Base-by-base conservation (phyloP, 2,888 invertebrate genomes). In the Agrypnus murinus region DNA sequence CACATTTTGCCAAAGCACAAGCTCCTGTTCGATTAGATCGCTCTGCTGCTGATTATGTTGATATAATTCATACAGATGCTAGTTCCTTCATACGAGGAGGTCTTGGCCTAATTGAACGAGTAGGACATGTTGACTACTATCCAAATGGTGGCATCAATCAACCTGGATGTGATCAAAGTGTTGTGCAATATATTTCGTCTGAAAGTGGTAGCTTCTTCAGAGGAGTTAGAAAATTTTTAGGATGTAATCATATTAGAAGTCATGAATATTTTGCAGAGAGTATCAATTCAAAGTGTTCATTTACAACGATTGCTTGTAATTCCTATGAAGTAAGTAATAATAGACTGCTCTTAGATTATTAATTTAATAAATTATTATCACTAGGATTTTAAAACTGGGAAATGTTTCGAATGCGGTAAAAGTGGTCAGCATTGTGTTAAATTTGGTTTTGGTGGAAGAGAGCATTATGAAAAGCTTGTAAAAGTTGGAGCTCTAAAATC, bases 51-150 rank as follows among this genome's bases (percentile, higher is more conserved):
- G 87, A 90, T 71, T 97, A 93, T 82, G 97, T 98, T 0, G 97
- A 97, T 80, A 90, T 95, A 14, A 92, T 97, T 74, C 97, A 98
- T 83, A 95, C 95, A 3, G 96, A 97, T 82, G 92, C 92, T 0
- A 90, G 90, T 83, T 92, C 92, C 5, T 89, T 95, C 77, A 93
- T 95, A 77, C 90, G 89, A 76, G 92, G 92, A 65, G 92, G 92
- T 62, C 88, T 96, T 65, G 97, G 97, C 8, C 93, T 95, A 82
- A 89, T 90, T 6, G 93, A 95, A 79, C 89, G 93, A 0, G 90
- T 94, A 50, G 97, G 95, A 0, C 96, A 97, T 83, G 92, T 96
- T 2, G 97, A 97, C 84, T 97, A 96, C 85, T 97, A 92, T 83
- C 96, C 96, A 0, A 97, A 97, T 81, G 96, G 95, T 0, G 97